Conservation (phyloP, 2,113 vertebrate genomes). For the Rhinoderma darwinii region DNA sequence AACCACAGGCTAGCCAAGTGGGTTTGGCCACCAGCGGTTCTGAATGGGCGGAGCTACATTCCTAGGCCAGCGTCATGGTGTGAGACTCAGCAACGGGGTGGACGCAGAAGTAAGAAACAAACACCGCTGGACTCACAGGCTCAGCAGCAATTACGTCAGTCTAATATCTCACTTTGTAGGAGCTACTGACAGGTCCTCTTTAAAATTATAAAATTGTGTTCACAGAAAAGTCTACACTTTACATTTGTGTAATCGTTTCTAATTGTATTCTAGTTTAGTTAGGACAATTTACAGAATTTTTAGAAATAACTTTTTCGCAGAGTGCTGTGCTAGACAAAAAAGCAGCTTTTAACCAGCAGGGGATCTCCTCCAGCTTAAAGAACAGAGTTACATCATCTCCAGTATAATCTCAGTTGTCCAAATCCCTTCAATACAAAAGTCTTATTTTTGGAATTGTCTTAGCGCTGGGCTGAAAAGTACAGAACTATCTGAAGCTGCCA, state of each 20-base stretch:
- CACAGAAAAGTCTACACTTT: no score
- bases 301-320: not conserved
- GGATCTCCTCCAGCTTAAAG: slow-evolving; percentile 20
- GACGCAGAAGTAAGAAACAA: no score
- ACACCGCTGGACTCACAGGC: no score
- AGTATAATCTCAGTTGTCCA: not conserved
- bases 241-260: not conserved
- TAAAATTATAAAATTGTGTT: no score
- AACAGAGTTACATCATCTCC: not conserved
- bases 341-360: slow-evolving; percentile 38
- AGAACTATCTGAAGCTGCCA: not conserved
- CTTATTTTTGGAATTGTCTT: not conserved
- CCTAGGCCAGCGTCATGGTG: no score
- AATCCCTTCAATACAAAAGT: not conserved
- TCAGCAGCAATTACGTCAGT: no score
- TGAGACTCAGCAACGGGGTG: no score
- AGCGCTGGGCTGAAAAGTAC: not conserved
- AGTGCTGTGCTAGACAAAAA: not conserved
- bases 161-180: no score
- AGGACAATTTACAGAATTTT: not conserved
- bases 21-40: no score
- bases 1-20: no score
- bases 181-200: no score
- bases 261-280: not conserved
- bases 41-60: no score